phyloP scores from a whole-genome alignment of 2,888 invertebrate species.

The Scaeva pyrastri region DNA sequence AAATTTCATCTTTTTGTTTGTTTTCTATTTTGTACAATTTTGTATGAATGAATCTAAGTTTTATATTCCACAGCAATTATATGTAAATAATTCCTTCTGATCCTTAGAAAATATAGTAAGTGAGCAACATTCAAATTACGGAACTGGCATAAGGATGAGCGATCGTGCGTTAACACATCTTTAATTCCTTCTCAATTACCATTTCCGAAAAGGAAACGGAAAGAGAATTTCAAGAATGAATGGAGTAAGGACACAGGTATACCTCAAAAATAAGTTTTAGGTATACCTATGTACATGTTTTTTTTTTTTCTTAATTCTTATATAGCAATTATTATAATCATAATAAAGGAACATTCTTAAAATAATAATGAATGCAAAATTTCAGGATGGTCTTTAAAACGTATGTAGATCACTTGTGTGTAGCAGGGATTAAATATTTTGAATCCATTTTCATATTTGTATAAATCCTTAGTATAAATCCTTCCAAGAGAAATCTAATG shows the following conservation, averaged over 20 bases:
- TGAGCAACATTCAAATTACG: constrained; percentile 71
- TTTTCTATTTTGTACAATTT: background rate
- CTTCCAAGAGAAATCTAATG: constrained; percentile 25
- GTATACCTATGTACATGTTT: too few relatives aligned
- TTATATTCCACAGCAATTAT: constrained; percentile 70
- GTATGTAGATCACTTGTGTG: background rate
- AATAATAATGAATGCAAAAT: background rate
- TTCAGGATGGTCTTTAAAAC: constrained; percentile 8
- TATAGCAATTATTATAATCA: constrained; percentile 31
- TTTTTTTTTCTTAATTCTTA: background rate
- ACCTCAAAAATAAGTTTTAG: background rate
- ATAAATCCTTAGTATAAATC: constrained; percentile 63
- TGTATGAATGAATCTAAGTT: constrained; percentile 61
- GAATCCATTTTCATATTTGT: constrained; percentile 58
- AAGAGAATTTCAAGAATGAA: constrained; percentile 14
- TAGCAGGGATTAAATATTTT: constrained; percentile 51
- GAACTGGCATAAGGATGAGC: constrained; percentile 58
- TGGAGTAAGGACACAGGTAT: constrained; percentile 10
- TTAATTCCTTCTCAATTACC: constrained; percentile 65
- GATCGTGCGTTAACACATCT: constrained; percentile 68
- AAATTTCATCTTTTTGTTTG: constrained; percentile 29
- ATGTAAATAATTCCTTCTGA: constrained; percentile 11
- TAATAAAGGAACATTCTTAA: background rate
- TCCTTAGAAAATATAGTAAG: constrained; percentile 29
- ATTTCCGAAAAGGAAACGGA: constrained; percentile 67